Evolutionary conservation across 2,797 vertebrate species (phyloP).

Genomic region (Harpagifer antarcticus): DNA sequence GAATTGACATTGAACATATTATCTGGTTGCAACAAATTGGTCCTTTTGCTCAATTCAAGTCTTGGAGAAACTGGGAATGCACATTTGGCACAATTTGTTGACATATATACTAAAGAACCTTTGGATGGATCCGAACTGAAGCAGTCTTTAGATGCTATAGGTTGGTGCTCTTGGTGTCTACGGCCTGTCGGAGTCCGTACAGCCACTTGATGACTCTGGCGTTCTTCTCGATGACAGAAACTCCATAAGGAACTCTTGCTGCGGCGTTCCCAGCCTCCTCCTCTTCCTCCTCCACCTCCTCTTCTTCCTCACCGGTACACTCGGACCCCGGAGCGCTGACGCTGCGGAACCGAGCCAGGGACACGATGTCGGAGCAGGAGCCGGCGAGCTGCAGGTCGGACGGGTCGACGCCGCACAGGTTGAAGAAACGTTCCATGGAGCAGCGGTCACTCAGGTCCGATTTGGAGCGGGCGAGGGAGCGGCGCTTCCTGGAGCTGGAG

Average conservation of each 20-base stretch:
- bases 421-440: slow-evolving; percentile 96
- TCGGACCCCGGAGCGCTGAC: slow-evolving; percentile 93
- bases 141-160: slow-evolving; percentile 40
- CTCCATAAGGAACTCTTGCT: slow-evolving; percentile 86
- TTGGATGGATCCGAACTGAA: too few species aligned
- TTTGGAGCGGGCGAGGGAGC: slow-evolving; percentile 92
- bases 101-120: too few species aligned
- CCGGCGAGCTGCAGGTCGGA: slow-evolving; percentile 86
- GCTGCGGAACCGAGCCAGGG: slow-evolving; percentile 90
- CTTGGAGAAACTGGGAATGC: too few species aligned
- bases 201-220: slow-evolving; percentile 98
- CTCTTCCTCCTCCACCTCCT: slow-evolving; percentile 68
- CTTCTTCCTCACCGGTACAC: slow-evolving; percentile 72
- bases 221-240: slow-evolving; percentile 94
- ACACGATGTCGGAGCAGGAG: slow-evolving; percentile 93
- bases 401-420: slow-evolving; percentile 93
- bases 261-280: slow-evolving; percentile 76
- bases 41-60: too few species aligned
- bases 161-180: slow-evolving; percentile 80
- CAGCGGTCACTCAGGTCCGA: slow-evolving; percentile 95
- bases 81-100: too few species aligned
- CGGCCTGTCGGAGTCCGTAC: slow-evolving; percentile 89
- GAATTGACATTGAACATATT: too few species aligned
- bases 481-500: slow-evolving; percentile 79
- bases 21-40: too few species aligned